These are phyloP conservation scores for Luperina testacea DNA, from an alignment of 2,888 invertebrate species.

Conservation along the genomic window DNA sequence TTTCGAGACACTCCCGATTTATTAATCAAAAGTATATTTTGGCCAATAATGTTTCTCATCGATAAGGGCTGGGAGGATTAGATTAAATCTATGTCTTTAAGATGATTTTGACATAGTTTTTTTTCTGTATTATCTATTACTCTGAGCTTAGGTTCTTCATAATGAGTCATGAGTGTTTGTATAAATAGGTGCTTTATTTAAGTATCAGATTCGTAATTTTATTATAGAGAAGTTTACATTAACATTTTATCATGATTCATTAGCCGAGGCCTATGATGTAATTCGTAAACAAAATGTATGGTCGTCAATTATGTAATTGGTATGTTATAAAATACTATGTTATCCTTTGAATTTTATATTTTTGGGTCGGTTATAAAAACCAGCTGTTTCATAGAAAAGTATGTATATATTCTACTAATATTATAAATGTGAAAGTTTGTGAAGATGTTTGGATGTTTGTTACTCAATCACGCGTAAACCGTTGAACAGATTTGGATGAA, in stretches of 20 bases:
- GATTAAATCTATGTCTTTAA: not conserved
- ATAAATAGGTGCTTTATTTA: too few relatives aligned
- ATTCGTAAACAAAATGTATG: conserved; percentile 13
- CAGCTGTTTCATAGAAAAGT: too few relatives aligned
- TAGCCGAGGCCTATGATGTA: conserved; percentile 42
- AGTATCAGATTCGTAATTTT: not conserved
- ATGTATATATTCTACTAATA: too few relatives aligned
- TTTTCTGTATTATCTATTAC: not conserved
- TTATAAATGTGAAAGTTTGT: too few relatives aligned
- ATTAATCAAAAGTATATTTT: not conserved
- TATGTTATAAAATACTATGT: conserved; percentile 39
- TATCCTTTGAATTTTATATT: conserved; percentile 33
- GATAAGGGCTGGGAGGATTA: not conserved
- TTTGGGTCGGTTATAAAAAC: too few relatives aligned
- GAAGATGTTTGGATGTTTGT: too few relatives aligned
- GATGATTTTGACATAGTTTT: not conserved
- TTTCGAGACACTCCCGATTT: conserved; percentile 12
- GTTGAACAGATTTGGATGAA: too few relatives aligned
- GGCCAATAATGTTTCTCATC: not conserved
- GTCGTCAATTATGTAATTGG: not conserved
- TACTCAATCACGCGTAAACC: too few relatives aligned
- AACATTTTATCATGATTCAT: conserved; percentile 8
- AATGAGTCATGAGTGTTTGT: too few relatives aligned
- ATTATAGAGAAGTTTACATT: too few relatives aligned
- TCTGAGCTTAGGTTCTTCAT: too few relatives aligned